phyloP scores from a whole-genome alignment of 2,888 invertebrate genomes.

The Onchidella celtica region DNA sequence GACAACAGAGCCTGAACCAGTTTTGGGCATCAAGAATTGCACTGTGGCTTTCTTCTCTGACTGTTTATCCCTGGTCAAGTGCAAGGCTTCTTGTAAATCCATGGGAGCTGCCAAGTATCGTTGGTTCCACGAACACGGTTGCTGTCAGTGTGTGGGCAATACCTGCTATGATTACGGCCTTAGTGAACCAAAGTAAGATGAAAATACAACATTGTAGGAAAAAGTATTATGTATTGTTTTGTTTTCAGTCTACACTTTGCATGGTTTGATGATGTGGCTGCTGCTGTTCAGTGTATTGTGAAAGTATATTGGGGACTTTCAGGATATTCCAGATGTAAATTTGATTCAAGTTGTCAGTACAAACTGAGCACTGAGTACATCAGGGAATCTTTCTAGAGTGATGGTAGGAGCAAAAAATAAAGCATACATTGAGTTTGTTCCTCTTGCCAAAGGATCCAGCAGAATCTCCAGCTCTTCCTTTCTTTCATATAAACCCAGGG shows the following conservation, averaged over 20 bases:
- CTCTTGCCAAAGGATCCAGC: too few species aligned
- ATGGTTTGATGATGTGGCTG: neutral
- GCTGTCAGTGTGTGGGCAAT: constrained; percentile 95
- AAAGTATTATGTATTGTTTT: neutral
- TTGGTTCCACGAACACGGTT: constrained; percentile 94
- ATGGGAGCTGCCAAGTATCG: constrained; percentile 91
- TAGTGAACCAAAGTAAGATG: constrained; percentile 75
- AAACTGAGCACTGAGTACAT: too few species aligned
- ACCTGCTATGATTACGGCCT: constrained; percentile 92
- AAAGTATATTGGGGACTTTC: too few species aligned
- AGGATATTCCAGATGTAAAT: too few species aligned
- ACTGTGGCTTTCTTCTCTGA: constrained; percentile 94
- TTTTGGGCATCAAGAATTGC: constrained; percentile 84
- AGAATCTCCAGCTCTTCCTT: too few species aligned
- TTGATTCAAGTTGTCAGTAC: too few species aligned
- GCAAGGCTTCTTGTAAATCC: constrained; percentile 88
- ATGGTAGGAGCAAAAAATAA: too few species aligned
- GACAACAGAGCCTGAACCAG: neutral
- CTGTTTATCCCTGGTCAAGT: constrained; percentile 93
- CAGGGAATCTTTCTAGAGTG: too few species aligned
- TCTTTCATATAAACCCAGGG: too few species aligned
- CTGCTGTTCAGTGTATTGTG: too few species aligned
- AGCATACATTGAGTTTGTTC: too few species aligned
- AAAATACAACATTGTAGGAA: neutral
- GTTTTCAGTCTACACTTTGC: neutral